Percentiles rank a stretch among this genome's conserved stretches.
Evolutionary conservation across 2,797 vertebrate genomes (phyloP).

Genomic region (Centropyge bicolor): DNA sequence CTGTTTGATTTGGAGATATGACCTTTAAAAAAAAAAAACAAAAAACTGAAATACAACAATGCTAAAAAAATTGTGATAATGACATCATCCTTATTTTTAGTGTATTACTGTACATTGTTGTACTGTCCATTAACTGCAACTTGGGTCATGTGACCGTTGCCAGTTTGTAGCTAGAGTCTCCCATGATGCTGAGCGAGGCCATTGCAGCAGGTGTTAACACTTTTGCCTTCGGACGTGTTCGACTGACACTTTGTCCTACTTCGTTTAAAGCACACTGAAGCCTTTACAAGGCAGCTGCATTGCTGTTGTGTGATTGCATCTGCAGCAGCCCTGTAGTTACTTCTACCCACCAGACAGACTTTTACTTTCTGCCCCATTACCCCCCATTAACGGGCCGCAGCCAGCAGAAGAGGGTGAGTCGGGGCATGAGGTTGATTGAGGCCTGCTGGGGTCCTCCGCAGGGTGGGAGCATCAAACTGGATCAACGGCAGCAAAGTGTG

Average conservation of each 20-base stretch:
- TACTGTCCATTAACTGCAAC: no score
- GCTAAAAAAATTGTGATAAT: no score
- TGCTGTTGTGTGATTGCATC: constrained; percentile 34
- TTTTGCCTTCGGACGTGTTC: not conserved
- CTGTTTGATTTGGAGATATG: no score
- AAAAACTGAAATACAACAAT: no score
- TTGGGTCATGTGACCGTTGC: no score
- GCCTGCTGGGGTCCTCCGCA: constrained; percentile 29
- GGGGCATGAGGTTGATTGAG: constrained; percentile 35
- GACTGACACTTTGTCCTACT: no score
- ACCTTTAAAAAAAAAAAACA: no score
- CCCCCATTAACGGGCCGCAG: constrained; percentile 59
- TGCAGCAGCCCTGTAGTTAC: constrained; percentile 46
- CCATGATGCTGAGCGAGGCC: not conserved
- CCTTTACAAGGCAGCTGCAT: not conserved
- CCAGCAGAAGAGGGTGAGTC: constrained; percentile 26
- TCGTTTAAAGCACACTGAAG: not conserved
- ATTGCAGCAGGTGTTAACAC: not conserved
- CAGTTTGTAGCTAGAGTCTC: no score
- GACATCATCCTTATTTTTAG: no score
- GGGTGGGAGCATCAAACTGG: constrained; percentile 15
- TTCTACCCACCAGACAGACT: constrained; percentile 61
- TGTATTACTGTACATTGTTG: no score
- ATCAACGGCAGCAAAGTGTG: constrained; percentile 21
- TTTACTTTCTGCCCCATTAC: constrained; percentile 78